Evolutionary conservation across 2,797 vertebrate species (phyloP), one percentile per base, ranked within the genome.

Genomic region (Triplophysa bombifrons): DNA sequence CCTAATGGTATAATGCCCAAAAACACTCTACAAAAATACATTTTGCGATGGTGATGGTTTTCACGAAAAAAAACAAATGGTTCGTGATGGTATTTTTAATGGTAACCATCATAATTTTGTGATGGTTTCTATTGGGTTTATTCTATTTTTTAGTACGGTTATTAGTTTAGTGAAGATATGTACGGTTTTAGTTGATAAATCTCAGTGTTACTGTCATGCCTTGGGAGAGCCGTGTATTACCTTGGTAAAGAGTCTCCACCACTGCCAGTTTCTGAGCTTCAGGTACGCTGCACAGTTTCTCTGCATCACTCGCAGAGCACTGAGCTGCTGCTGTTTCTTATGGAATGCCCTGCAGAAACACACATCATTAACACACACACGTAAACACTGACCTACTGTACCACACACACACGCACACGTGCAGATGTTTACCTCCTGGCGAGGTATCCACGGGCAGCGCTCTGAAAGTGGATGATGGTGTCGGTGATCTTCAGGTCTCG

Each of bases 161-260:
- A 41, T 30, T 53, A 19, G 51, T 53, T 53, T 55, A n/a, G 8
- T 55, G 12, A 25, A 4, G 3, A 27, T 25, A 60, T 12, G 14
- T 13, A 13, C 4, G 6, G 56, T 58, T 58, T 20, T 12, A 41
- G 63, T 41, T 65, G 20, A n/a, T 2, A 19, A 12, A 65, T 11
- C 3, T n/a, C 19, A 9, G 38, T 34, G 11, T 17, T 64, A 27
- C 14, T 38, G 30, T 64, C 8, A 11, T 3, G 16, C 17, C 17
- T 64, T 17, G 50, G 14, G 8, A 16, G 30, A 55, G 72, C 16
- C 68, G 25, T 53, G 71, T 22, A 20, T 55, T 88, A 96, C 96
- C 96, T 97, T 97, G 67, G 92, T 97, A 83, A 97, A 97, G 10
- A 97, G 93, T 3, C 96, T 90, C 96, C 96, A 97, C 96, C 96